phyloP scores from a whole-genome alignment of 92 coral and sea anemone genomes.

The Epizoanthus stellaris region DNA sequence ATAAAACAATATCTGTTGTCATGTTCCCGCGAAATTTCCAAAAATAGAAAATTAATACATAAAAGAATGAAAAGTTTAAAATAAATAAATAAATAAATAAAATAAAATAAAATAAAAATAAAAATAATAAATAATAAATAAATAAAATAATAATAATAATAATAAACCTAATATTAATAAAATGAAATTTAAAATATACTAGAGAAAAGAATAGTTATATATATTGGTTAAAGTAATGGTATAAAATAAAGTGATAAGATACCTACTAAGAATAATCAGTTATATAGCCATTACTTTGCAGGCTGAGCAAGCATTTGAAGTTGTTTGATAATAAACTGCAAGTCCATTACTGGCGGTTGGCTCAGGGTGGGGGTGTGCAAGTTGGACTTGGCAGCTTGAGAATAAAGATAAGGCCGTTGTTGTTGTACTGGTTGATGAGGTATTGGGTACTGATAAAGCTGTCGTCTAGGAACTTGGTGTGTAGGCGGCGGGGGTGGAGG shows the following conservation, averaged over 20 bases:
- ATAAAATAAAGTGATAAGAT: slow-evolving; percentile 6
- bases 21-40: slow-evolving; percentile 5
- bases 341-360: slow-evolving; percentile 36
- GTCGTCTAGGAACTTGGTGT: slow-evolving; percentile 27
- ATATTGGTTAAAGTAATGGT: background rate
- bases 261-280: slow-evolving; percentile 4
- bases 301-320: slow-evolving; percentile 45
- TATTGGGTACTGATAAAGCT: background rate
- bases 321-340: slow-evolving; percentile 36
- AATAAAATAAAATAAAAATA: too few relatives aligned
- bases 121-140: too few relatives aligned
- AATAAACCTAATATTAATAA: slow-evolving; percentile 15
- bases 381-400: slow-evolving; percentile 32
- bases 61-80: background rate
- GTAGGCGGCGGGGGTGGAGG: slow-evolving; percentile 1
- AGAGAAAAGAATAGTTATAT: slow-evolving; percentile 1
- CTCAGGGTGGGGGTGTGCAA: slow-evolving; percentile 12
- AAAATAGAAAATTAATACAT: background rate
- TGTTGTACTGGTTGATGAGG: slow-evolving; percentile 26
- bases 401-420: slow-evolving; percentile 2
- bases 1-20: background rate
- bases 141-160: background rate
- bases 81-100: background rate
- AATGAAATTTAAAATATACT: slow-evolving; percentile 23
- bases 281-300: slow-evolving; percentile 16